phyloP scores from a whole-genome alignment of 2,113 vertebrate species.

The Prionailurus viverrinus region DNA sequence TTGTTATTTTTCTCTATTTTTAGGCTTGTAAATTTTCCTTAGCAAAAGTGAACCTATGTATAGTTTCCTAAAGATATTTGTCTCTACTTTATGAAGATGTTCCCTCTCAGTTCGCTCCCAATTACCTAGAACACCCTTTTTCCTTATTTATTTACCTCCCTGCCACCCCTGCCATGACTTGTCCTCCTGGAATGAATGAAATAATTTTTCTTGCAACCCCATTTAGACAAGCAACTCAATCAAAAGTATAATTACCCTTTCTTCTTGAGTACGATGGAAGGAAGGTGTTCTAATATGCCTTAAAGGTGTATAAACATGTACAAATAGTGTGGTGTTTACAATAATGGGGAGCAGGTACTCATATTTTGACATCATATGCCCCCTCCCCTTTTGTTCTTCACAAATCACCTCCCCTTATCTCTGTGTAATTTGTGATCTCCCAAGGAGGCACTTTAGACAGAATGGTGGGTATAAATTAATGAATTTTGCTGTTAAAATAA shows the following conservation, averaged over 20 bases:
- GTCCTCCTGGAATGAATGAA: background rate
- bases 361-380: background rate
- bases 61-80: background rate
- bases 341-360: background rate
- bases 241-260: background rate
- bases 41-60: background rate
- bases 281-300: background rate
- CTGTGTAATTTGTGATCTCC: background rate
- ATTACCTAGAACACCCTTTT: background rate
- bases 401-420: background rate
- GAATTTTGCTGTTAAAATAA: background rate
- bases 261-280: background rate
- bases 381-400: background rate
- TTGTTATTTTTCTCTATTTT: background rate
- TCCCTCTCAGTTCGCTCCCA: background rate
- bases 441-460: background rate
- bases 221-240: conserved; percentile 41
- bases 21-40: conserved; percentile 15
- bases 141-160: background rate
- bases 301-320: background rate
- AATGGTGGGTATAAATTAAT: background rate
- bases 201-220: background rate
- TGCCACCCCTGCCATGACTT: background rate
- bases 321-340: background rate
- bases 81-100: background rate